Conservation (phyloP, 2,797 vertebrate genomes). For the Kryptopterus vitreolus region DNA sequence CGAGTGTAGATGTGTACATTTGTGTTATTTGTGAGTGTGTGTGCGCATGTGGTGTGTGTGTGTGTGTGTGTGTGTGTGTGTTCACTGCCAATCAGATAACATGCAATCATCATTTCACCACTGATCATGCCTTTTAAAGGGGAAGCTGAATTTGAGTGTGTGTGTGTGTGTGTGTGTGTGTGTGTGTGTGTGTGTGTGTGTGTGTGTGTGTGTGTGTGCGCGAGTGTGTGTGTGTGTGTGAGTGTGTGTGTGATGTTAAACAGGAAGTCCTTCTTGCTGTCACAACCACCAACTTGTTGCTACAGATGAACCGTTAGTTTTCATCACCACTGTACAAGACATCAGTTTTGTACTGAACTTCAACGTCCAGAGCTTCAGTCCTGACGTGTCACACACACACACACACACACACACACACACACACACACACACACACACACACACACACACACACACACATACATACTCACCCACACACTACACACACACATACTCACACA, state of each 20-base stretch:
- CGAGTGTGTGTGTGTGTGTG: conserved; percentile 18
- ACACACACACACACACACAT: too few species aligned
- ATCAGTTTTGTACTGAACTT: not conserved
- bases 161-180: conserved; percentile 18
- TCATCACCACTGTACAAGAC: conserved; percentile 27
- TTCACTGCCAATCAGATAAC: conserved; percentile 41
- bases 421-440: too few species aligned
- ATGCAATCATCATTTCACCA: conserved; percentile 56
- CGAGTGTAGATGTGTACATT: not conserved
- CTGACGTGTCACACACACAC: not conserved
- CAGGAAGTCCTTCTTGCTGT: conserved; percentile 47
- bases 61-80: not conserved
- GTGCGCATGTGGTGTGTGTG: not conserved
- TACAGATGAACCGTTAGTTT: conserved; percentile 47
- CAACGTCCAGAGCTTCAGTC: not conserved
- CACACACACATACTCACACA: too few species aligned
- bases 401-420: too few species aligned
- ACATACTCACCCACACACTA: too few species aligned
- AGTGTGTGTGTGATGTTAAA: conserved; percentile 24
- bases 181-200: conserved; percentile 14
- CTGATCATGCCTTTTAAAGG: conserved; percentile 22
- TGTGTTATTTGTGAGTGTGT: not conserved
- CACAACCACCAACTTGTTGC: conserved; percentile 43
- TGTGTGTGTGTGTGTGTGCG: conserved; percentile 8
- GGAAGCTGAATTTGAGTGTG: conserved; percentile 21